phyloP scores from a whole-genome alignment of 2,797 vertebrate genomes.

The Luscinia megarhynchos region DNA sequence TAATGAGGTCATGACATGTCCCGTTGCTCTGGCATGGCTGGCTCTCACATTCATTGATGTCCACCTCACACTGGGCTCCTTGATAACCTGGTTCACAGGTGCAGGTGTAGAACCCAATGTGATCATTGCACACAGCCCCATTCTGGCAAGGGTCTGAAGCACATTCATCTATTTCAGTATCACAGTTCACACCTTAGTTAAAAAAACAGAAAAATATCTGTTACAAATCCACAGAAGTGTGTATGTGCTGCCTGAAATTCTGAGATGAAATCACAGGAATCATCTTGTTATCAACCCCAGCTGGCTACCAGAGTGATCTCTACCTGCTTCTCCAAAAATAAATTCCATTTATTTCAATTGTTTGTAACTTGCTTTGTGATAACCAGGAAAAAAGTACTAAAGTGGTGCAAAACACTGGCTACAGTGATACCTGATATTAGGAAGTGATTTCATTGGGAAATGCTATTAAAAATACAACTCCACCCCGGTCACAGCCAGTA shows the following conservation, averaged over 20 bases:
- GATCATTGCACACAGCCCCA: conserved; percentile 86
- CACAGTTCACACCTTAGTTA: conserved; percentile 86
- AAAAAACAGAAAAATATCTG: background rate
- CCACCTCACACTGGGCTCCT: conserved; percentile 87
- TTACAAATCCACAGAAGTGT: background rate
- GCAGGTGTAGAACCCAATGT: conserved; percentile 86
- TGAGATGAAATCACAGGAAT: background rate
- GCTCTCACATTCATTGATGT: conserved; percentile 89
- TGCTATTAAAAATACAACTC: background rate
- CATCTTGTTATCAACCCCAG: background rate
- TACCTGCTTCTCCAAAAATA: background rate
- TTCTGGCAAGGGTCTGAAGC: conserved; percentile 88
- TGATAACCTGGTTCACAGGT: conserved; percentile 85
- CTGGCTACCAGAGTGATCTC: background rate
- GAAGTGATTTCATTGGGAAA: background rate
- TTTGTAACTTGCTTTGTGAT: background rate
- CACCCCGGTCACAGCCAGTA: background rate
- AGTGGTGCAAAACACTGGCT: background rate
- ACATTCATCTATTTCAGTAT: conserved; percentile 92
- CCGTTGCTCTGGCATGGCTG: conserved; percentile 87
- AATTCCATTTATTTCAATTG: background rate
- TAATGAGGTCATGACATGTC: conserved; percentile 84
- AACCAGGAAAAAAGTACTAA: background rate
- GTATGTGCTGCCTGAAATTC: background rate
- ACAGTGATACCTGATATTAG: background rate